Base-by-base conservation (phyloP, 2,888 invertebrate species). In the Monochamus alternatus region DNA sequence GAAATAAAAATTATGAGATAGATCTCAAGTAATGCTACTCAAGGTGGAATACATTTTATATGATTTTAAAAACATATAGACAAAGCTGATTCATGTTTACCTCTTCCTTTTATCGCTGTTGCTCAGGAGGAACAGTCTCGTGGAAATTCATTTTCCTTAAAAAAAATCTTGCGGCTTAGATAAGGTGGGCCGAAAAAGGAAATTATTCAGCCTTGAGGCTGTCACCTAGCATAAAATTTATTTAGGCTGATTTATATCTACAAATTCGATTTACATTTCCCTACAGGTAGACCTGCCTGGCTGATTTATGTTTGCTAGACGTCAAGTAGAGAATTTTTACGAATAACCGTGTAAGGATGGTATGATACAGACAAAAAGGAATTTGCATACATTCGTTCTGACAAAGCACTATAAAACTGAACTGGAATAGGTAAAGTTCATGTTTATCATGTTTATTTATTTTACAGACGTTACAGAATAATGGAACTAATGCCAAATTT, bases 241-340 rank as follows among this genome's bases (percentile, higher is more conserved):
- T n/a, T 43, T 43, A 3, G 14, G 43, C 38, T 63, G 62, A 63
- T 63, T 12, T 63, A 14, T 14, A 63, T 63, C 62, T 43, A 43
- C 43, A 63, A 63, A 14, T 43, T 63, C 14, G 38, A 63, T 43
- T 63, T 43, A 43, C n/a, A 43, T 63, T 43, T 63, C 43, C 4
- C 43, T 9, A n/a, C 5, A 63, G 62, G 43, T 63, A 38, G 10
- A 7, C 62, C 38, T 5, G 62, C 12, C 14, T 63, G 22, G 62
- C 14, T 38, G 62, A 63, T 63, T 63, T 43, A 63, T 63, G 22
- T 43, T n/a, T 38, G 9, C 22, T 1, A 43, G 22, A 12, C 5
- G 2, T 32, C 60, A n/a, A 60, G 9, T 47, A 5, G 47, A 12
- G 47, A 5, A 10, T 47, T 12, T 47, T 47, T 47, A 7, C 47